Percentiles rank a stretch among this genome's conserved stretches.
These are phyloP conservation scores for Nomada ruficornis DNA, from an alignment of 2,888 invertebrate genomes.

Conservation along the genomic window DNA sequence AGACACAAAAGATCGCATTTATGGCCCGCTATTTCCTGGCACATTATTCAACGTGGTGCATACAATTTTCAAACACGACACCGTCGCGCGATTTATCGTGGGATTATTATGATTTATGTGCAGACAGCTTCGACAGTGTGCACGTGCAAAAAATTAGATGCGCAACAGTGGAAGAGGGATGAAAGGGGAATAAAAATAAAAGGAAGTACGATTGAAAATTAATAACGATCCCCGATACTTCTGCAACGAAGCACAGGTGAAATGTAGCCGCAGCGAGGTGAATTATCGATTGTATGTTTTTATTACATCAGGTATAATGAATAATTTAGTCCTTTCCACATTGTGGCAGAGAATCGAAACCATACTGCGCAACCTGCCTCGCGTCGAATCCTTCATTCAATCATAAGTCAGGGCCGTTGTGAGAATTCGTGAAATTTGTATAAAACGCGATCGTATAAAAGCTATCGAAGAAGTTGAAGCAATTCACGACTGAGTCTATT, in stretches of 20 bases:
- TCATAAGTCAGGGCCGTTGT: too few relatives aligned
- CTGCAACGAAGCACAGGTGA: constrained; percentile 26
- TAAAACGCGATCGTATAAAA: too few relatives aligned
- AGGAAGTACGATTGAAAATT: constrained; percentile 5
- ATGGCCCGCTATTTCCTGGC: neutral
- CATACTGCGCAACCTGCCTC: neutral
- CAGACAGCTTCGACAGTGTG: constrained; percentile 5
- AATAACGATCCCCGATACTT: constrained; percentile 17
- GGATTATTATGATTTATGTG: constrained; percentile 51
- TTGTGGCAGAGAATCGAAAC: neutral
- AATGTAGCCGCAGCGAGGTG: constrained; percentile 11
- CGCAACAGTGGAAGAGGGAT: neutral
- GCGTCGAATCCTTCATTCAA: neutral
- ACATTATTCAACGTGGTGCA: neutral
- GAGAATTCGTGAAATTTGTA: neutral
- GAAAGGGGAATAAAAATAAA: neutral
- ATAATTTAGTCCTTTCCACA: constrained; percentile 1
- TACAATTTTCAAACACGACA: constrained; percentile 9
- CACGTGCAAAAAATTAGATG: constrained; percentile 11
- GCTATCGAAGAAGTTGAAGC: neutral
- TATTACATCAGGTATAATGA: neutral
- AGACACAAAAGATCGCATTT: neutral
- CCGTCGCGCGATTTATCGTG: constrained; percentile 28
- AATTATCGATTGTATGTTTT: constrained; percentile 27
- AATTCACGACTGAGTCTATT: neutral